Evolutionary conservation across 2,113 vertebrate species (phyloP).

Genomic region (Melanocharis versteri): DNA sequence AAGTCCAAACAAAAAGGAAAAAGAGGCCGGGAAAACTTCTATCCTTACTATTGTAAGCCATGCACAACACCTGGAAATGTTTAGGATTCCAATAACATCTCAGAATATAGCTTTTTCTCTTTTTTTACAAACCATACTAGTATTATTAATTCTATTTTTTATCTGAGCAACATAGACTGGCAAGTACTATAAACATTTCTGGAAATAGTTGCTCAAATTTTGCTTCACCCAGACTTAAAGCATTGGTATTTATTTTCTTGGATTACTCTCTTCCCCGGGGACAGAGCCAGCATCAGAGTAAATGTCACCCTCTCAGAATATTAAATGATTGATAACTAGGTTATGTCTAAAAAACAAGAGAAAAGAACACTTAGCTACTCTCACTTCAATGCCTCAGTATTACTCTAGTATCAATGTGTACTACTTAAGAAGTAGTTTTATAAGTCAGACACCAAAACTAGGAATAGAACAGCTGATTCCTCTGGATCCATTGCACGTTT

Average conservation of each 20-base stretch:
- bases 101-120: neutral
- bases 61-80: conserved; percentile 41
- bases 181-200: neutral
- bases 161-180: neutral
- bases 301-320: neutral
- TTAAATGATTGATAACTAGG: neutral
- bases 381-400: neutral
- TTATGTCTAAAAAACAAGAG: neutral
- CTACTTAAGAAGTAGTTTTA: neutral
- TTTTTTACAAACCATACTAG: neutral
- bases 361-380: neutral
- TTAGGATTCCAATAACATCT: neutral
- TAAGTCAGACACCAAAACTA: neutral
- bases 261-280: neutral
- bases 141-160: neutral
- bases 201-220: neutral
- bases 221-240: neutral
- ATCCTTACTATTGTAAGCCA: neutral
- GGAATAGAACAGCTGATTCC: neutral
- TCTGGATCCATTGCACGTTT: neutral
- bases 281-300: neutral
- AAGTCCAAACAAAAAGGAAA: neutral
- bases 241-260: neutral
- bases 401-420: neutral
- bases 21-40: neutral